phyloP scores from a whole-genome alignment of 2,888 invertebrate genomes.

The Fragum sueziense region DNA sequence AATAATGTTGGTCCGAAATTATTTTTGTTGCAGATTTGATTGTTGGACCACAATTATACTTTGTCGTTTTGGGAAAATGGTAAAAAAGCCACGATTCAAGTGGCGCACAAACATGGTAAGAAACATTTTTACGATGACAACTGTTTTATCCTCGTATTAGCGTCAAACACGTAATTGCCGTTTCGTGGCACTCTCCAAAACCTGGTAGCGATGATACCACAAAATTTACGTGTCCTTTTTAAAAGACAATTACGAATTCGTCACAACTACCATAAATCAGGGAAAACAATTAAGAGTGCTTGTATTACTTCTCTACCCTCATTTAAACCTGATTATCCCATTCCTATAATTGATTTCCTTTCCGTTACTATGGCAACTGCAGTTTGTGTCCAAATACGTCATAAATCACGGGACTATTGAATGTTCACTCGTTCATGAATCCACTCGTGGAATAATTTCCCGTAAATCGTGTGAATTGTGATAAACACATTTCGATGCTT shows the following conservation, averaged over 20 bases:
- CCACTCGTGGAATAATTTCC: neutral
- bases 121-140: too few relatives aligned
- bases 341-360: constrained; percentile 45
- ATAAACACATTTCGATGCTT: too few relatives aligned
- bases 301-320: constrained; percentile 47
- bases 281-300: constrained; percentile 51
- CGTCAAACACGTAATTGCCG: too few relatives aligned
- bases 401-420: constrained; percentile 28
- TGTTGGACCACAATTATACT: too few relatives aligned
- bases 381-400: constrained; percentile 38
- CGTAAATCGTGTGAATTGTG: neutral
- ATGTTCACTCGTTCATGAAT: neutral
- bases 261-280: constrained; percentile 42
- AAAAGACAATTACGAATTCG: neutral
- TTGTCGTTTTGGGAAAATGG: too few relatives aligned
- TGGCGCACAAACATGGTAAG: too few relatives aligned
- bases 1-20: too few relatives aligned
- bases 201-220: neutral
- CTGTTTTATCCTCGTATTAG: too few relatives aligned
- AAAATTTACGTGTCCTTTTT: neutral
- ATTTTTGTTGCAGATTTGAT: too few relatives aligned
- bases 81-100: too few relatives aligned
- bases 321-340: constrained; percentile 37
- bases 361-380: constrained; percentile 45
- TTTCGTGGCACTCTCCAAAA: too few relatives aligned